A percentile compares a stretch with the other conserved stretches of the same genome.
Conservation (phyloP, 2,888 invertebrate species). For the Patella caerulea region DNA sequence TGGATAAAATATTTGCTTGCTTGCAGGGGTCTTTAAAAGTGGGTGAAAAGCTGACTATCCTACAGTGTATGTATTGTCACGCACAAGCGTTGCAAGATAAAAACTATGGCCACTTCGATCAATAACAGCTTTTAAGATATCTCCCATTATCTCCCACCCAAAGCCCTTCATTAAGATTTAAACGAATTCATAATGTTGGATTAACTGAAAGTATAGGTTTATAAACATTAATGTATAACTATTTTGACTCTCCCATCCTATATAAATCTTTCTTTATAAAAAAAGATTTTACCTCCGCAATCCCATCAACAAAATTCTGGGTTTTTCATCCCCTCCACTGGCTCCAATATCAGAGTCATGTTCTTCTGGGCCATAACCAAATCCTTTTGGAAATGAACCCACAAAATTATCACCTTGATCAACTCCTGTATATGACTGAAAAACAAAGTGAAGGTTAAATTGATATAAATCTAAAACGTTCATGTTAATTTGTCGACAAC, state of each 20-base stretch:
- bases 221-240: no score
- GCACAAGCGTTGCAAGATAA: neutral
- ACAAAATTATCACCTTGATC: slow-evolving; percentile 63
- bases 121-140: neutral
- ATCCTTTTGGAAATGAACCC: slow-evolving; percentile 86
- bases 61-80: neutral
- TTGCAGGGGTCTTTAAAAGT: no score
- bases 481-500: no score
- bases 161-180: neutral
- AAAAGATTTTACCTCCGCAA: slow-evolving; percentile 80
- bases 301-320: slow-evolving; percentile 95
- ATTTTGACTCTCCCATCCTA: neutral
- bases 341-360: slow-evolving; percentile 75
- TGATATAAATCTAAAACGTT: no score
- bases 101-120: neutral
- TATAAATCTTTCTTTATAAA: neutral
- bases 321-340: slow-evolving; percentile 83
- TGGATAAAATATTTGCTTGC: no score
- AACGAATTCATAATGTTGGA: no score
- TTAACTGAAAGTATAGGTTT: no score
- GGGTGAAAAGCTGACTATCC: no score
- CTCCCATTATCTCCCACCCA: neutral
- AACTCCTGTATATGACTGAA: slow-evolving; percentile 53
- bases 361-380: slow-evolving; percentile 86
- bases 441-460: slow-evolving; percentile 9